These are phyloP conservation scores for Galbula dea DNA, from an alignment of 2,113 vertebrate genomes.

Conservation along the genomic window DNA sequence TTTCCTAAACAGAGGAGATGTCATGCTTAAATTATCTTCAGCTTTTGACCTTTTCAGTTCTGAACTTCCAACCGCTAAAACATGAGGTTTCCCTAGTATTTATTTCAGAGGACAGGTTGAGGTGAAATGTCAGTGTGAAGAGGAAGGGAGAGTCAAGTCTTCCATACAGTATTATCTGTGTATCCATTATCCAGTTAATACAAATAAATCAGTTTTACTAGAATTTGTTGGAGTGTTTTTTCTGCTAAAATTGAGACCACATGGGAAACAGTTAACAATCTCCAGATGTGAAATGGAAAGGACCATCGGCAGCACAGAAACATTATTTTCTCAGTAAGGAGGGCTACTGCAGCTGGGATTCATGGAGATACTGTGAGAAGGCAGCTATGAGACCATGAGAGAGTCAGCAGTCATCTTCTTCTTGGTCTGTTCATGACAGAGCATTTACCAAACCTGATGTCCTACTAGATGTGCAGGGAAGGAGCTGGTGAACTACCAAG, in stretches of 20 bases:
- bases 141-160: slow-evolving; percentile 10
- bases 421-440: background rate
- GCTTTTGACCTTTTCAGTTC: slow-evolving; percentile 31
- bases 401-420: background rate
- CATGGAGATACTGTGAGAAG: background rate
- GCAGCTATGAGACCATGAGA: background rate
- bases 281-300: slow-evolving; percentile 47
- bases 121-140: slow-evolving; percentile 37
- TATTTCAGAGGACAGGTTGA: slow-evolving; percentile 24
- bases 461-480: background rate
- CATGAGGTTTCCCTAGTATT: background rate
- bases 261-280: slow-evolving; percentile 32
- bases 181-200: slow-evolving; percentile 34
- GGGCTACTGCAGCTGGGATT: background rate
- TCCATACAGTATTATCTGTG: background rate
- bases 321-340: background rate
- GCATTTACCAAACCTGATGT: background rate
- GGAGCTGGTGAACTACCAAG: background rate
- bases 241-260: slow-evolving; percentile 9
- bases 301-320: background rate
- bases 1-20: background rate
- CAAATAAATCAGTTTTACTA: slow-evolving; percentile 50
- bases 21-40: slow-evolving; percentile 32
- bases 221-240: slow-evolving; percentile 11
- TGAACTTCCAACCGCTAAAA: slow-evolving; percentile 15